Evolutionary conservation across 2,113 vertebrate genomes (phyloP).

Genomic region (Vulpes ferrilata): DNA sequence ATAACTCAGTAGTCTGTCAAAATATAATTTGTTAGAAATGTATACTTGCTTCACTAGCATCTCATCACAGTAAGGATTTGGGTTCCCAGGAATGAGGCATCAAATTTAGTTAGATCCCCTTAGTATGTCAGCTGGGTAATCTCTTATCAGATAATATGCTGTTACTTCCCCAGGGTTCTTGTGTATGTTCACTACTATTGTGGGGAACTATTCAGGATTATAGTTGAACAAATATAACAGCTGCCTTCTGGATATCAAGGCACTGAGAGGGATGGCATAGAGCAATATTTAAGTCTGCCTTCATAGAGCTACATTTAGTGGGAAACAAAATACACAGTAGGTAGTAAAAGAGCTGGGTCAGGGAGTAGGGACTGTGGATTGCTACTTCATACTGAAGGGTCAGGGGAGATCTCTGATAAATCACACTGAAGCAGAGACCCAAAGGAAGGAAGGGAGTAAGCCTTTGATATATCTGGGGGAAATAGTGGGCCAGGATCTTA

Average conservation of each 20-base stretch:
- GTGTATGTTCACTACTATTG: neutral
- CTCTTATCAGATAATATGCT: neutral
- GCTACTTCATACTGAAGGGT: neutral
- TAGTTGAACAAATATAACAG: neutral
- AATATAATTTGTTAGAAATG: neutral
- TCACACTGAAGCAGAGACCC: neutral
- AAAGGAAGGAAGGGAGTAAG: neutral
- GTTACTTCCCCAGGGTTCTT: neutral
- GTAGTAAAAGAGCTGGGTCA: neutral
- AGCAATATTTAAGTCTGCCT: neutral
- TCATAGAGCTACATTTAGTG: neutral
- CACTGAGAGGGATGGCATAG: neutral
- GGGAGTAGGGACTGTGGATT: neutral
- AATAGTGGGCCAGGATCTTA: neutral
- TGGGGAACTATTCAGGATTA: neutral
- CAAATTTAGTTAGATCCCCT: neutral
- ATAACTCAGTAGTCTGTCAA: neutral
- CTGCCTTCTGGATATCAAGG: neutral
- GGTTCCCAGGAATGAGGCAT: conserved; percentile 5
- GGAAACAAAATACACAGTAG: neutral
- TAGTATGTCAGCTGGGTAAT: neutral
- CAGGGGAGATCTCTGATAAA: neutral
- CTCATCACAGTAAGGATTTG: neutral
- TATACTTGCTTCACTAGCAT: neutral
- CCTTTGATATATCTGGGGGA: neutral